Conservation (phyloP, 2,113 vertebrate genomes). For the Callionymus lyra region DNA sequence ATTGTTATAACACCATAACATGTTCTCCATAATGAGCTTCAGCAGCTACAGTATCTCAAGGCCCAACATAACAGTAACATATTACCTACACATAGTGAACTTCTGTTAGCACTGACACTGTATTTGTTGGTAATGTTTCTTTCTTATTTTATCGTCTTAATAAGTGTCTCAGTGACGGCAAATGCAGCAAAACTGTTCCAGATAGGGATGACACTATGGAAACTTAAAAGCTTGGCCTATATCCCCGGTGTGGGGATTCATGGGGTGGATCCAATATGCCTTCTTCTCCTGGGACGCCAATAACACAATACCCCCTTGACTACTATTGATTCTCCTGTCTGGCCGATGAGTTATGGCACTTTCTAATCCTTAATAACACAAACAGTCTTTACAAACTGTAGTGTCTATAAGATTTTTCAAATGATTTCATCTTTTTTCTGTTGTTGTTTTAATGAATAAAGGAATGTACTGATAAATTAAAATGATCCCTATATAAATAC, state of each 20-base stretch:
- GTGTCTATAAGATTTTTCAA: slow-evolving; percentile 10
- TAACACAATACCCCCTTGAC: slow-evolving; percentile 47
- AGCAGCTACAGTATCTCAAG: too few relatives aligned
- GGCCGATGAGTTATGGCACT: slow-evolving; percentile 38
- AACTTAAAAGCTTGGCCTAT: slow-evolving; percentile 36
- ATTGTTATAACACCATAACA: too few relatives aligned
- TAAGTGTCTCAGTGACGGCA: too few relatives aligned
- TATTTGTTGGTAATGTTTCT: too few relatives aligned
- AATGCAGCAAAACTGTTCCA: slow-evolving; percentile 26
- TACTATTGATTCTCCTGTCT: slow-evolving; percentile 39
- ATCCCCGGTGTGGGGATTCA: slow-evolving; percentile 36
- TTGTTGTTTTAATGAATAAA: too few relatives aligned
- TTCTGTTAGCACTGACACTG: too few relatives aligned
- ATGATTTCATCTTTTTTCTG: slow-evolving; percentile 8
- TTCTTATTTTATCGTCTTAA: too few relatives aligned
- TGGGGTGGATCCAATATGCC: slow-evolving; percentile 44
- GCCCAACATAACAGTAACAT: too few relatives aligned
- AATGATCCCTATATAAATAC: too few relatives aligned
- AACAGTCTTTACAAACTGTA: slow-evolving; percentile 6
- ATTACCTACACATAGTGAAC: too few relatives aligned
- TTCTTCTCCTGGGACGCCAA: slow-evolving; percentile 53
- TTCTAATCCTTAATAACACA: slow-evolving; percentile 20
- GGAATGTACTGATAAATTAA: too few relatives aligned
- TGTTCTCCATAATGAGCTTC: too few relatives aligned
- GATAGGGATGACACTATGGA: slow-evolving; percentile 44